Evolutionary conservation across 2,888 invertebrate species (phyloP).

Genomic region (Yponomeuta cagnagella): DNA sequence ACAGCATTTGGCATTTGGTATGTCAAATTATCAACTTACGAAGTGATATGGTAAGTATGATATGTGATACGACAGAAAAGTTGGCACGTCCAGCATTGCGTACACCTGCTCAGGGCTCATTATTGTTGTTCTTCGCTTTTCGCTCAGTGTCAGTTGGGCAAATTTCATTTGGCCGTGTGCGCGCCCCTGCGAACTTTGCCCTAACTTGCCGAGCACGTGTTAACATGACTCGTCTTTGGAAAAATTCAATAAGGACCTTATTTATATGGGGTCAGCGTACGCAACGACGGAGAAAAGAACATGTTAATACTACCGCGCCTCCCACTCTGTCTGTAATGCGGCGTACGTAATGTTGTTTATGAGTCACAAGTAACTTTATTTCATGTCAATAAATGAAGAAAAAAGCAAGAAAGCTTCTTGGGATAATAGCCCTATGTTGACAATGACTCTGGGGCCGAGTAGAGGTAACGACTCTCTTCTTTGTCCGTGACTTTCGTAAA

Average conservation of each 20-base stretch:
- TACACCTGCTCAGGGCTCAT: slow-evolving; percentile 17
- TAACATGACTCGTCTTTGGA: slow-evolving; percentile 67
- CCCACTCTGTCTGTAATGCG: slow-evolving; percentile 58
- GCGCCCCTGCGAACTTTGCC: slow-evolving; percentile 47
- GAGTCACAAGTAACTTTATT: slow-evolving; percentile 39
- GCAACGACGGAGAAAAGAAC: slow-evolving; percentile 61
- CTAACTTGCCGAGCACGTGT: slow-evolving; percentile 62
- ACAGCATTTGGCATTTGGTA: too few relatives aligned
- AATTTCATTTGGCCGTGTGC: slow-evolving; percentile 63
- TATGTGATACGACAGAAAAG: not conserved
- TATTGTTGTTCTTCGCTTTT: slow-evolving; percentile 33
- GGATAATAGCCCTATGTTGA: not conserved
- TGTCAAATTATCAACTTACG: too few relatives aligned
- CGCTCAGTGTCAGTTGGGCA: slow-evolving; percentile 55
- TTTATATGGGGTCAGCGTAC: slow-evolving; percentile 71
- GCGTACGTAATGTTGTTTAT: slow-evolving; percentile 65
- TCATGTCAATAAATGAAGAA: slow-evolving; percentile 15
- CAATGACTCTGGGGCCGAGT: not conserved
- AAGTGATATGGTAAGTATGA: not conserved
- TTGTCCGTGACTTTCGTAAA: slow-evolving; percentile 3
- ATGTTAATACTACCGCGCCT: slow-evolving; percentile 65
- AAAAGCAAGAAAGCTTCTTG: slow-evolving; percentile 10
- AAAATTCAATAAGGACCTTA: slow-evolving; percentile 68
- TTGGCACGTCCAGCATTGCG: not conserved
- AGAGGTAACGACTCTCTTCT: not conserved